Conservation (phyloP, 92 coral and sea anemone genomes). For the Paramuricea clavata region DNA sequence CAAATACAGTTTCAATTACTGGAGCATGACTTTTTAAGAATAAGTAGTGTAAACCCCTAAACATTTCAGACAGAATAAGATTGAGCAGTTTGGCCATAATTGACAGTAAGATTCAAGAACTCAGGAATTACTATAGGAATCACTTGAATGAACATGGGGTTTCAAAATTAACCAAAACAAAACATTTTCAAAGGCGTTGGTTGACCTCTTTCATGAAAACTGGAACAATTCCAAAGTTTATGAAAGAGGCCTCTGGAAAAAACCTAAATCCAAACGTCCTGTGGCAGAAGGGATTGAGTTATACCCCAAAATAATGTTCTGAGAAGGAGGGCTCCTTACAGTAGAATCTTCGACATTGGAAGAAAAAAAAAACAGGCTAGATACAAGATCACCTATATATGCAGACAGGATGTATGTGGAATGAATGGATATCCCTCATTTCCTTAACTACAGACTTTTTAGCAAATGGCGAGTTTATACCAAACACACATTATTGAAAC, state of each 20-base stretch:
- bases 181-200: conserved; percentile 13
- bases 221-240: not conserved
- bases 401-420: conserved; percentile 8
- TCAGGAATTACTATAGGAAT: not conserved
- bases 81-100: no score
- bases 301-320: not conserved
- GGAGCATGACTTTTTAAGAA: not conserved
- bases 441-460: conserved; percentile 48
- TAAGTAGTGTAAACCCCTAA: not conserved
- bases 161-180: not conserved
- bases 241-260: not conserved
- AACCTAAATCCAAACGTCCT: not conserved
- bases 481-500: no score
- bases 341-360: not conserved
- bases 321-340: conserved; percentile 4
- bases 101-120: not conserved
- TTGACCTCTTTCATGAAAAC: conserved; percentile 4
- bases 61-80: not conserved
- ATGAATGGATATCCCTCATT: not conserved
- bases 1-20: not conserved
- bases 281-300: not conserved
- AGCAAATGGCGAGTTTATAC: no score
- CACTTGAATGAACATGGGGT: not conserved
- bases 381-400: not conserved
- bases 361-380: conserved; percentile 4